Evolutionary conservation across 2,888 invertebrate species (phyloP), one percentile per base, ranked within the genome.

Genomic region (Plagiodera versicolora): DNA sequence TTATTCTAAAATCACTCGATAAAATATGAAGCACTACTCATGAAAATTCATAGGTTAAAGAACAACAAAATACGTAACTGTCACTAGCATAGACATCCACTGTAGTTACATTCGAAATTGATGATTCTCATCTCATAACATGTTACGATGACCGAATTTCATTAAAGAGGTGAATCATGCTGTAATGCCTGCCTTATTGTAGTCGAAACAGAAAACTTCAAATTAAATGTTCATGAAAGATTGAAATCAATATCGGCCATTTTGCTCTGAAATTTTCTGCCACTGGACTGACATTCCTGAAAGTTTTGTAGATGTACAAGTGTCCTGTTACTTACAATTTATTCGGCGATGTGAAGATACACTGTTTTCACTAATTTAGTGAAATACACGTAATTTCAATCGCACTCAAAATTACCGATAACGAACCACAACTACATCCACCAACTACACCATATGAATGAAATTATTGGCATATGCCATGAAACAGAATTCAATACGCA

Each of bases 171-270:
- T 6, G 24, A 24, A 24, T 6, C 3, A 24, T 24, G 6, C 24
- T 5, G 50, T 47, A 48, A 56, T 58, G 53, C 30, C 45, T 39
- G 56, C 32, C 24, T 24, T n/a, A n/a, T n/a, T 6, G 24, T 24
- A 24, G 3, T 24, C 6, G 24, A 5, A 24, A 24, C 14, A 39
- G 14, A 1, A 14, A 6, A 39, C n/a, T 5, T 24, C 6, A 39
- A 9, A 14, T 39, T 4, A 14, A 39, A 14, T 39, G 4, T 39
- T 39, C 2, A 2, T 39, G 39, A 5, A 39, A 39, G 39, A 39
- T 39, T 10, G 70, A 76, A 77, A 77, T 77, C 77, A 75, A 77
- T 77, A 77, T 74, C 77, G 74, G 77, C 77, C 77, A 78, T 78
- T 77, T 78, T 77, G 76, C 73, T 67, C 14, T 39, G 14, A 14